Percentiles rank a stretch among this genome's conserved stretches.
Conservation (phyloP, 2,797 vertebrate genomes). For the Falco columbarius region DNA sequence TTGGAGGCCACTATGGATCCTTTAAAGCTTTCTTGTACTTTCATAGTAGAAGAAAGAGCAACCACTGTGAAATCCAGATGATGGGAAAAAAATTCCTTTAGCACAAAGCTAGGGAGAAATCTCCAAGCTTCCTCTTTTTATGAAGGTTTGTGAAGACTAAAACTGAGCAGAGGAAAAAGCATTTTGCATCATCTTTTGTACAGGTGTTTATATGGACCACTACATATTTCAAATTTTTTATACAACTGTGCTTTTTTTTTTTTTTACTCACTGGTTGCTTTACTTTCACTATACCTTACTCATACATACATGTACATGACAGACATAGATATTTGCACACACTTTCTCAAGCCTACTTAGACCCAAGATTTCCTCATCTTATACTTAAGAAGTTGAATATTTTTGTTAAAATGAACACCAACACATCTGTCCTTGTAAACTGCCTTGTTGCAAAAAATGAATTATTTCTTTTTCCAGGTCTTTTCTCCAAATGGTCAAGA, state of each 20-base stretch:
- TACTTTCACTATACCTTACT: background rate
- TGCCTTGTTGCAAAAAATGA: background rate
- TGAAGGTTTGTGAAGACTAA: background rate
- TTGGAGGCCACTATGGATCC: background rate
- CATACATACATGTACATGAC: accelerated
- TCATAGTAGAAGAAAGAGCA: background rate
- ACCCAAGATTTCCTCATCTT: background rate
- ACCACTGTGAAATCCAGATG: background rate
- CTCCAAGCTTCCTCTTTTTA: background rate
- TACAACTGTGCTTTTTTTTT: accelerated
- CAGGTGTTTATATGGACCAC: background rate
- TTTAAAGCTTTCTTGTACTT: background rate
- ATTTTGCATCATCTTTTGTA: background rate
- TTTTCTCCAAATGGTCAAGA: background rate
- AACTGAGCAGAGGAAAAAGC: background rate
- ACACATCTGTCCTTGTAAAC: background rate
- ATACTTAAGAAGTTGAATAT: background rate
- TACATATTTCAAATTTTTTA: background rate
- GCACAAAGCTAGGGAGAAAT: background rate
- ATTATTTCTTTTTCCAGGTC: background rate
- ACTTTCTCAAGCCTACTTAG: background rate
- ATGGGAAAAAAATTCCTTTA: background rate
- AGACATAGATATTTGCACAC: accelerated
- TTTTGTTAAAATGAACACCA: background rate
- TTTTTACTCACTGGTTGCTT: background rate